phyloP scores from a whole-genome alignment of 2,797 vertebrate genomes.

The Botia almorhae region DNA sequence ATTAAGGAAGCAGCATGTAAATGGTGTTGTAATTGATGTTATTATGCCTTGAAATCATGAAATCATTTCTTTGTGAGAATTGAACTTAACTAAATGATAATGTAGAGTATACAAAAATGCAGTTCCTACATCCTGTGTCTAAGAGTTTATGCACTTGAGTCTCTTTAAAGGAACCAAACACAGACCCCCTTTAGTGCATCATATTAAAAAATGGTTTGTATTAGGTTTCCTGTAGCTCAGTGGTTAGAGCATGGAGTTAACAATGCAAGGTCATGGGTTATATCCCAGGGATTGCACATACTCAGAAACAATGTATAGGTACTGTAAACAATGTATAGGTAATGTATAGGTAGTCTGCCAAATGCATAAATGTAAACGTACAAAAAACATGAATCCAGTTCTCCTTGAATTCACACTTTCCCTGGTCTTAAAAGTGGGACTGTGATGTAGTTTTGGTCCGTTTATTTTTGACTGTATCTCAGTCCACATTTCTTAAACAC shows the following conservation, averaged over 20 bases:
- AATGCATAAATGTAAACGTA: background rate
- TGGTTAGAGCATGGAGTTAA: no score
- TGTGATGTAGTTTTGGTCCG: background rate
- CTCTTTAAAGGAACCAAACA: background rate
- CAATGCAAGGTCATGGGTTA: no score
- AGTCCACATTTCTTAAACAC: background rate
- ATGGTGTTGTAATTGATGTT: constrained; percentile 4
- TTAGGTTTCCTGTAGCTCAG: no score
- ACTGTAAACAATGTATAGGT: no score
- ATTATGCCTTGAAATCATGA: background rate
- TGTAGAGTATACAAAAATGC: background rate
- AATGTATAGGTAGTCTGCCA: no score
- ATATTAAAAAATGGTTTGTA: no score
- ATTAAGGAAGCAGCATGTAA: constrained; percentile 1
- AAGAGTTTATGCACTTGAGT: background rate
- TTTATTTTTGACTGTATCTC: background rate
- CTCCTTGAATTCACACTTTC: background rate
- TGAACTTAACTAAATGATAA: background rate
- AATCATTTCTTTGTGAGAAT: background rate
- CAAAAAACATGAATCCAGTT: background rate
- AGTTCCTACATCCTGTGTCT: background rate
- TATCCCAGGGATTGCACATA: no score
- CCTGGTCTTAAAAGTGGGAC: background rate
- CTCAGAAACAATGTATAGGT: no score
- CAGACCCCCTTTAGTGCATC: background rate